Conservation (phyloP, 2,113 vertebrate genomes). For the Microtus oregoni region DNA sequence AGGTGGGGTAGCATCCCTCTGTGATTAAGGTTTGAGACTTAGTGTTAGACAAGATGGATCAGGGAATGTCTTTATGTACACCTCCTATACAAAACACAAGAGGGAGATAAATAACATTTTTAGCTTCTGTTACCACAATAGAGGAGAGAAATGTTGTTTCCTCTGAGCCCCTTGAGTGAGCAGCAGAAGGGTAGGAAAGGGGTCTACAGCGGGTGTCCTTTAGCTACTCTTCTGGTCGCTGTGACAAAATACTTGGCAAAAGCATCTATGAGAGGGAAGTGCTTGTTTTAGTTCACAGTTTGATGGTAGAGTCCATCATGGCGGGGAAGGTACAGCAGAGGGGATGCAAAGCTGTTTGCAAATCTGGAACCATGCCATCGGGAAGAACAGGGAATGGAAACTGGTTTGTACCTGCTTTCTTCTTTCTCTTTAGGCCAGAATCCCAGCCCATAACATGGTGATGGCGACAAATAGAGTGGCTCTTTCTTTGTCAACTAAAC, state of each 20-base stretch:
- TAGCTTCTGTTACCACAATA: neutral
- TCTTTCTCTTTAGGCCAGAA: neutral
- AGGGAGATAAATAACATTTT: neutral
- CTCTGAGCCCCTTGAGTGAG: neutral
- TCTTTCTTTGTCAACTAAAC: neutral
- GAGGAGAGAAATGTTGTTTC: neutral
- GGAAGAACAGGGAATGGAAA: neutral
- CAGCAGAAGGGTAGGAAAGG: no score
- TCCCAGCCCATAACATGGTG: neutral
- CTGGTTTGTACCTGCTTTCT: no score
- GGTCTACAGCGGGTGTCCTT: neutral
- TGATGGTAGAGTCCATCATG: neutral
- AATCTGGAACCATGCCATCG: no score
- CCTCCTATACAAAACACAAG: neutral
- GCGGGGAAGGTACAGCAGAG: neutral
- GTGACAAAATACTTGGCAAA: neutral
- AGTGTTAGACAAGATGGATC: neutral
- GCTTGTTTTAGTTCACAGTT: neutral
- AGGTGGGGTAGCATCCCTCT: neutral
- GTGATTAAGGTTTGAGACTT: no score
- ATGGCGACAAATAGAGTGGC: neutral
- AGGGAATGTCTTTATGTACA: neutral
- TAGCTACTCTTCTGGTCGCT: neutral
- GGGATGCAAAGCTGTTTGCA: rapidly evolving
- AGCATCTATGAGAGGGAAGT: neutral